Conservation (phyloP, 2,113 vertebrate genomes). For the Myotis davidii region DNA sequence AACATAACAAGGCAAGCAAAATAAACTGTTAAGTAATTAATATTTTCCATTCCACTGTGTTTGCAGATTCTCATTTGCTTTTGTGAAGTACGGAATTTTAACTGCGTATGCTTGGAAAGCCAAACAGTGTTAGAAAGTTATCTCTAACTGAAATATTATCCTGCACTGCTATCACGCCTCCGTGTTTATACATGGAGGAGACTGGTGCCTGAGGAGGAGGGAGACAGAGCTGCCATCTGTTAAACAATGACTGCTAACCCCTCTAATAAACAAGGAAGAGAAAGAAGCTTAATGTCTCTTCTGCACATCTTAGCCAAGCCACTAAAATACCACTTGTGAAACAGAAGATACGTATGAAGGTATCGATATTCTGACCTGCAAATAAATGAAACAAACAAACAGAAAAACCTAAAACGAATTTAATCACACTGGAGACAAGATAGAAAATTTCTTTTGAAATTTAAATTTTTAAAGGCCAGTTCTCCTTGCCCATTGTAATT, state of each 20-base stretch:
- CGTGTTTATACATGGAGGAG: constrained; percentile 59
- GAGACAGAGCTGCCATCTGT: constrained; percentile 57
- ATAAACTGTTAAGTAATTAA: constrained; percentile 59
- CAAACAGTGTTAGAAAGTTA: constrained; percentile 68
- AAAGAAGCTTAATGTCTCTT: neutral
- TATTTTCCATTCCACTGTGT: constrained; percentile 45
- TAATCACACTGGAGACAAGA: neutral
- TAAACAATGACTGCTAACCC: constrained; percentile 47
- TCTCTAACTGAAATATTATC: constrained; percentile 73
- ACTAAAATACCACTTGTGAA: neutral
- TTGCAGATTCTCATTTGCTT: constrained; percentile 25
- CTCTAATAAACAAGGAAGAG: constrained; percentile 47
- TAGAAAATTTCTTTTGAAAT: neutral
- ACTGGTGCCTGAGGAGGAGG: constrained; percentile 46
- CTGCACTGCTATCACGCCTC: constrained; percentile 37
- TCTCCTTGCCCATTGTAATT: neutral
- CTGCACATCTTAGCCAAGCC: neutral
- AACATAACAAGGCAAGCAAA: constrained; percentile 16
- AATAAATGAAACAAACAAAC: constrained; percentile 26
- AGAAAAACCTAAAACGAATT: constrained; percentile 19
- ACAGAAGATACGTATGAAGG: neutral
- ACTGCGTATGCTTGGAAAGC: constrained; percentile 52
- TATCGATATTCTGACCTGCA: constrained; percentile 3
- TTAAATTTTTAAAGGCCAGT: neutral
- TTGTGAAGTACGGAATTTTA: constrained; percentile 60